Conservation (phyloP, 1,140 invertebrate species). For the Papilio machaon region DNA sequence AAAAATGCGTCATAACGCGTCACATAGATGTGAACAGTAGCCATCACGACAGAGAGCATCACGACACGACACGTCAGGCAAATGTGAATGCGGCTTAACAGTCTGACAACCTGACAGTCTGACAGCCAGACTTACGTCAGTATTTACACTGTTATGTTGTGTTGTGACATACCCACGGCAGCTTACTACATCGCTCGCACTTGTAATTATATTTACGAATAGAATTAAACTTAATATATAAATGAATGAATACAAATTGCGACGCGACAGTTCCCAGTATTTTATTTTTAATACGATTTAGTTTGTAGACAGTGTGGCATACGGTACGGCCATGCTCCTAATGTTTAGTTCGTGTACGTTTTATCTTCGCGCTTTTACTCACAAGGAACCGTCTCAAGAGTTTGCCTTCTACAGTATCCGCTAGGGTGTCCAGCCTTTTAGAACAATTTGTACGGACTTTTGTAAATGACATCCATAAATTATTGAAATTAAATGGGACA, state of each 20-base stretch:
- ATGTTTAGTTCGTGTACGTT: background rate
- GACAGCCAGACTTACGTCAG: too few relatives aligned
- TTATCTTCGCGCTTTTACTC: constrained; percentile 13
- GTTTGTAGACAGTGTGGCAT: background rate
- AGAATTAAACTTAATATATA: constrained; percentile 9
- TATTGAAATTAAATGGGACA: constrained; percentile 56
- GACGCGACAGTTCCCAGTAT: constrained; percentile 20
- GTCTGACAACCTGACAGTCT: too few relatives aligned
- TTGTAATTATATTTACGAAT: constrained; percentile 23
- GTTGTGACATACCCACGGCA: constrained; percentile 20
- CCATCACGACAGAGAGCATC: too few relatives aligned
- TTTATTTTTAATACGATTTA: constrained; percentile 24
- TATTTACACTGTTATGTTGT: background rate
- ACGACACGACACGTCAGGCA: too few relatives aligned
- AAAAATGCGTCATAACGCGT: too few relatives aligned
- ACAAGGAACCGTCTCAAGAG: constrained; percentile 33
- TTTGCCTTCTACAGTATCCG: constrained; percentile 40
- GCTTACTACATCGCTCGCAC: background rate
- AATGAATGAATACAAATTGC: constrained; percentile 27
- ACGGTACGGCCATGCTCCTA: background rate
- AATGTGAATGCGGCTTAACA: too few relatives aligned
- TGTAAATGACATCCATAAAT: constrained; percentile 52
- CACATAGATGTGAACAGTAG: too few relatives aligned
- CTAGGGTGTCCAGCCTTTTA: background rate
- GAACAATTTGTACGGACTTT: constrained; percentile 14